Conservation (phyloP, 2,888 invertebrate genomes). For the Drosophila merina region DNA sequence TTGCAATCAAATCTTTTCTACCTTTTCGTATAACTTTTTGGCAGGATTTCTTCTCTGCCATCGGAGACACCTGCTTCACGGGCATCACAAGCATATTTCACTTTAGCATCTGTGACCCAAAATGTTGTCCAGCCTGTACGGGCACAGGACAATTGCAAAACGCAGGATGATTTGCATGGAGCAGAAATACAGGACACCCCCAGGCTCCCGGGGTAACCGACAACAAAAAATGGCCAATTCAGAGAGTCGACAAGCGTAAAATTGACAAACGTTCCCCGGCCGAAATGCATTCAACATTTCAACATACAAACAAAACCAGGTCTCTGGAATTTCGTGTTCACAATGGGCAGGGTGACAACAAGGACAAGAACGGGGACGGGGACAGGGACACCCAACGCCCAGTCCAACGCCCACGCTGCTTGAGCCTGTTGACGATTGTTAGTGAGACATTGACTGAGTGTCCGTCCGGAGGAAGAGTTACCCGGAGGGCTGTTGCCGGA, state of each 20-base stretch:
- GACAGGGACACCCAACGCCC: no score
- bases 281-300: slow-evolving; percentile 61
- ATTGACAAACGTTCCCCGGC: slow-evolving; percentile 73
- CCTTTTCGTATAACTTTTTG: neutral
- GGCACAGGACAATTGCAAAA: slow-evolving; percentile 26
- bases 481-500: neutral
- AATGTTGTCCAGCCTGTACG: slow-evolving; percentile 1
- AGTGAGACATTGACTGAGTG: slow-evolving; percentile 79
- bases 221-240: slow-evolving; percentile 66
- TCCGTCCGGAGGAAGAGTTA: slow-evolving; percentile 35
- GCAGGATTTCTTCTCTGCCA: slow-evolving; percentile 4
- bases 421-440: slow-evolving; percentile 80
- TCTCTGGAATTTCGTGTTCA: slow-evolving; percentile 10
- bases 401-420: slow-evolving; percentile 60
- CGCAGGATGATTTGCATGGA: slow-evolving; percentile 35
- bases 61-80: slow-evolving; percentile 18
- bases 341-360: slow-evolving; percentile 42
- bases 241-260: slow-evolving; percentile 76
- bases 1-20: neutral
- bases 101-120: neutral
- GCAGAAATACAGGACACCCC: neutral
- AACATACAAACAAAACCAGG: slow-evolving; percentile 16
- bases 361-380: slow-evolving; percentile 27
- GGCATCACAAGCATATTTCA: slow-evolving; percentile 14
- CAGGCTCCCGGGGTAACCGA: neutral